Evolutionary conservation across 2,888 invertebrate species (phyloP).

Genomic region (Saturnia pavonia): DNA sequence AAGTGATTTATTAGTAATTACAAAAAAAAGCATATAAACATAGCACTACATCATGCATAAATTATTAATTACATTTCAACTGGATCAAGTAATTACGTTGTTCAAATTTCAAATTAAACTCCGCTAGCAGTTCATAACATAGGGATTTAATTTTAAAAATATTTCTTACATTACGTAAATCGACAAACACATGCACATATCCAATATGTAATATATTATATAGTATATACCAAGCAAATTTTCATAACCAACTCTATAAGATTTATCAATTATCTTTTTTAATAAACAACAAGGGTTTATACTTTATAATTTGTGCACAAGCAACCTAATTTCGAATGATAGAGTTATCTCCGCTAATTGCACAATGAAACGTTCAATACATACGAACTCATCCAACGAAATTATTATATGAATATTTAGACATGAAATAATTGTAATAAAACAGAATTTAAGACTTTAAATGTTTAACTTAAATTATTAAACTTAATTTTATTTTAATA

Average conservation of each 20-base stretch:
- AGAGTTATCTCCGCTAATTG: not conserved
- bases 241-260: not conserved
- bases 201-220: not conserved
- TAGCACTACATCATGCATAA: not conserved
- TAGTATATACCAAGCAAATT: not conserved
- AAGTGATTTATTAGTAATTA: slow-evolving; percentile 2
- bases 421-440: too few relatives aligned
- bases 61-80: not conserved
- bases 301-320: not conserved
- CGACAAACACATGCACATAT: not conserved
- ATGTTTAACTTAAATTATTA: too few relatives aligned
- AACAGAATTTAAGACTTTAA: too few relatives aligned
- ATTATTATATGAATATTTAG: too few relatives aligned
- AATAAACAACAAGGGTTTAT: not conserved
- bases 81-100: not conserved
- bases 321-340: not conserved
- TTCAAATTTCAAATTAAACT: not conserved
- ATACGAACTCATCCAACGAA: not conserved
- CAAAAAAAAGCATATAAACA: not conserved
- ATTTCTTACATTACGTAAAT: not conserved
- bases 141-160: not conserved
- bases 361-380: not conserved
- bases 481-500: too few relatives aligned
- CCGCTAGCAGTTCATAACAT: not conserved
- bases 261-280: not conserved